Evolutionary conservation across 2,888 invertebrate genomes (phyloP), one percentile per base, ranked within the genome.

Genomic region (Caenorhabditis becei): DNA sequence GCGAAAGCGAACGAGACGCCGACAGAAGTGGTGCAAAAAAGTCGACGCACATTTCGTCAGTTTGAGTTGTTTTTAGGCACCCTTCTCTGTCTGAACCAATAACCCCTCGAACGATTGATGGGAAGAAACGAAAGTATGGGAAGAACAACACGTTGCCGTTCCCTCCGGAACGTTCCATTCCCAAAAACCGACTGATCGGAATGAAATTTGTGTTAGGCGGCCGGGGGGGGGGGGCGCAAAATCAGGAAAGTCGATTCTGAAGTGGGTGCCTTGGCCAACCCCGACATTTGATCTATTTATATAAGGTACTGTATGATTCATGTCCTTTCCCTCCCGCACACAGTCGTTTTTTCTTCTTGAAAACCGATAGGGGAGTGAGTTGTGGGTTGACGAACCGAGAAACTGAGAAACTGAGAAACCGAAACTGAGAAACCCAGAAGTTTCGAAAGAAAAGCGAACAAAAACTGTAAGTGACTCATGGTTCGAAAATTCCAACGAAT

Each of bases 301-400:
- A 75, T 75, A 75, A 75, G 75, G 75, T 54, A 75, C 75, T 75
- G 75, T 75, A 66, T 75, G 75, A 75, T 75, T 75, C 75, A 75
- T 75, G 66, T 66, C 74, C 58, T 74, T 66, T 35, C 23, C 75
- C 61, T 66, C 75, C 75, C 75, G 75, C 75, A 65, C 75, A 75
- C 58, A 26, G 44, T 72, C 62, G 54, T n/a, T n/a, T 72, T 54
- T 37, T 41, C 62, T 53, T 54, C 71, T 63, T 44, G 23, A 72
- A 72, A 72, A 63, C 49, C 72, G 63, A 72, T 72, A 56, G 47
- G 58, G 61, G 59, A 54, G 26, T 51, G 18, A 32, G 56, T 18
- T 56, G 56, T 41, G 41, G 41, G 41, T 41, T 41, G 14, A 41
- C 41, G 41, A 41, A n/a, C n/a, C n/a, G n/a, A n/a, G n/a, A n/a